Conservation (phyloP, 1,140 invertebrate species). For the Reticulitermes speratus region DNA sequence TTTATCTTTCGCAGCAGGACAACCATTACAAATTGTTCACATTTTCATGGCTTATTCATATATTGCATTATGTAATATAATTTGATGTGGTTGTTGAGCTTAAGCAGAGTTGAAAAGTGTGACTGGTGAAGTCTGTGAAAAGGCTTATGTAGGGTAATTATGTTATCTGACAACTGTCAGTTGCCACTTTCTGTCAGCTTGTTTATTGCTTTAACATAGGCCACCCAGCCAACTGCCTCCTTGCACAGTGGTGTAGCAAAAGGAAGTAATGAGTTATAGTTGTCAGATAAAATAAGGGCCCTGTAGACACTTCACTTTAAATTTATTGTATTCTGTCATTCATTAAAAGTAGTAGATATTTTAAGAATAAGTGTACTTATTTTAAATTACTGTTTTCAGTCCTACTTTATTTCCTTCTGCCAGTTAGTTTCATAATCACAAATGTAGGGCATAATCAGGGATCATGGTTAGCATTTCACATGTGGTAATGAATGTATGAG, state of each 20-base stretch:
- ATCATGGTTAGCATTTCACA: no score
- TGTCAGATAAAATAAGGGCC: neutral
- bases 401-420: neutral
- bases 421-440: no score
- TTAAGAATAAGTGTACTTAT: constrained; percentile 2
- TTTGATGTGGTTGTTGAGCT: neutral
- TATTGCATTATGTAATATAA: neutral
- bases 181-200: no score
- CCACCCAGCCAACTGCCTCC: no score
- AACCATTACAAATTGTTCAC: neutral
- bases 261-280: no score
- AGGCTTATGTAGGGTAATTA: neutral
- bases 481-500: no score
- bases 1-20: neutral
- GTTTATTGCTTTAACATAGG: no score
- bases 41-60: neutral
- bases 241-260: no score
- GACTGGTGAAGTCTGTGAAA: neutral
- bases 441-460: no score
- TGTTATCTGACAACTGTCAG: no score
- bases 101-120: neutral
- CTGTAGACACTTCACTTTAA: neutral
- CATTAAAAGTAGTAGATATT: neutral
- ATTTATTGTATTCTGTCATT: neutral
- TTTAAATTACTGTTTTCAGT: neutral